Percentiles rank a stretch among this genome's conserved stretches.
Evolutionary conservation across 2,888 invertebrate species (phyloP).

Genomic region (Xylota segnis): DNA sequence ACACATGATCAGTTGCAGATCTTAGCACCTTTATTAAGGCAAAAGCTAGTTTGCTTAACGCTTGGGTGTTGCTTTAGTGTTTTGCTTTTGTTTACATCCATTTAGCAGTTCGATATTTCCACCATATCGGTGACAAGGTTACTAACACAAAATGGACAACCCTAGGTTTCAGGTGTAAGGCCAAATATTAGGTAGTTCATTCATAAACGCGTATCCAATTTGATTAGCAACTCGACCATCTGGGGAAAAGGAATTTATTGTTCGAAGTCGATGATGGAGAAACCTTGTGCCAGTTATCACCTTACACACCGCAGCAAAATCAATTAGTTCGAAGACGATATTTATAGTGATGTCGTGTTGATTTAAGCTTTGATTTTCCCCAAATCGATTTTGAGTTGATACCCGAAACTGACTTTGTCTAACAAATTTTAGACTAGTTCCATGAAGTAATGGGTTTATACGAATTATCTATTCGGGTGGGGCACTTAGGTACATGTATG

Average conservation of each 20-base stretch:
- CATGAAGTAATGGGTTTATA: no score
- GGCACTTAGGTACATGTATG: no score
- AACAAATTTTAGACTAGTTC: not conserved
- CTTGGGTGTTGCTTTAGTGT: not conserved
- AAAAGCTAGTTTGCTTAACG: no score
- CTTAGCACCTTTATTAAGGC: no score
- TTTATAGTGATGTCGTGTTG: not conserved
- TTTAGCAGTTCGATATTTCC: not conserved
- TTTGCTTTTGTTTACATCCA: not conserved
- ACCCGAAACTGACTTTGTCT: not conserved
- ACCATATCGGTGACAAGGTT: not conserved
- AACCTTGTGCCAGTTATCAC: constrained; percentile 7
- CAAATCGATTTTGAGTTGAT: not conserved
- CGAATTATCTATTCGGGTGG: no score
- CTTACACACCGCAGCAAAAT: not conserved
- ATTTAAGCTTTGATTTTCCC: not conserved
- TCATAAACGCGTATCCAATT: not conserved
- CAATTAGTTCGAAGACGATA: not conserved
- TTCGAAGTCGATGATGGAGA: not conserved
- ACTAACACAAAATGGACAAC: not conserved
- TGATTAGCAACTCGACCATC: constrained; percentile 6
- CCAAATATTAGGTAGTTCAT: not conserved
- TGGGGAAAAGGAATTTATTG: not conserved
- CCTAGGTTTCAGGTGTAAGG: not conserved
- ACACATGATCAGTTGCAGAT: no score